Evolutionary conservation across 2,113 vertebrate genomes (phyloP).

Genomic region (Chaetodon trifascialis): DNA sequence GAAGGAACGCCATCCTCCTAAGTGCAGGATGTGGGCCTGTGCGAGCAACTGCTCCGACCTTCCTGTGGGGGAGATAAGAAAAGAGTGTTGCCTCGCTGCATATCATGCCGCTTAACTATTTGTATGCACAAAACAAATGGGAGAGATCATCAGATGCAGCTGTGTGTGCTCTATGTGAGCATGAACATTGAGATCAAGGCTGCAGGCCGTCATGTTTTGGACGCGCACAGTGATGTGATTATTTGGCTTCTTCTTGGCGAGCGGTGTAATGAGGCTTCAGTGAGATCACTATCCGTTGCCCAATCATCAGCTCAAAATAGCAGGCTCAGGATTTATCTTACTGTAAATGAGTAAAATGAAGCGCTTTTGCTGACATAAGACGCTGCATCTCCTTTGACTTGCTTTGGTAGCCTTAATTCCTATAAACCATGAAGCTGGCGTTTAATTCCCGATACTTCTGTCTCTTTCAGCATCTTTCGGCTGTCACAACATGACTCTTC

Average conservation of each 20-base stretch:
- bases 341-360: not conserved
- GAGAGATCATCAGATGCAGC: not conserved
- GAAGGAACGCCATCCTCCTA: not conserved
- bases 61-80: slow-evolving; percentile 14
- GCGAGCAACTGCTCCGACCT: slow-evolving; percentile 5
- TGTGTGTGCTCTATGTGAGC: not conserved
- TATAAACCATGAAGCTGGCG: not conserved
- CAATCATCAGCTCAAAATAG: not conserved
- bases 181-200: not conserved
- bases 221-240: not conserved
- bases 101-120: not conserved
- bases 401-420: not conserved
- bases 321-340: not conserved
- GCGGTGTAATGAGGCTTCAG: not conserved
- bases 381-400: not conserved
- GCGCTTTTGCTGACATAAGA: not conserved
- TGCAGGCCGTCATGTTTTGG: not conserved
- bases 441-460: slow-evolving; percentile 1
- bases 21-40: slow-evolving; percentile 38
- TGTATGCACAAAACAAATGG: not conserved
- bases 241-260: not conserved
- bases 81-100: not conserved
- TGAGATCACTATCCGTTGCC: not conserved
- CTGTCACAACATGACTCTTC: slow-evolving; percentile 44
- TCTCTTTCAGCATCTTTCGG: not conserved